Evolutionary conservation across 2,888 invertebrate genomes (phyloP).

Genomic region (Prenolepis imparis): DNA sequence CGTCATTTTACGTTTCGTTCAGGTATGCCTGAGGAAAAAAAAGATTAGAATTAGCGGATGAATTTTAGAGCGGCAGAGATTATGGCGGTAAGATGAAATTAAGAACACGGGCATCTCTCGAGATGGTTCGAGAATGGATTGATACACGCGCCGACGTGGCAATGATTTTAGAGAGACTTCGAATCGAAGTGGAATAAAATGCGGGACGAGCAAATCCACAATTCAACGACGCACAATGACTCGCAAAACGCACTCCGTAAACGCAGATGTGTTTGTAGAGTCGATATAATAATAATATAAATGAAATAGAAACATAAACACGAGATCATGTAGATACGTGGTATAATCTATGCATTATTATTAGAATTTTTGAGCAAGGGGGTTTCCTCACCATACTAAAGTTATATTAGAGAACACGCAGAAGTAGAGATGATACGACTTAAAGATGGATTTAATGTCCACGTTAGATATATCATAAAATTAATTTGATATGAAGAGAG

Average conservation of each 20-base stretch:
- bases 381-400: slow-evolving; percentile 6
- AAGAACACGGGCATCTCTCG: slow-evolving; percentile 56
- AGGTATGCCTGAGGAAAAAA: background rate
- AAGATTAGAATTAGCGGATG: slow-evolving; percentile 9
- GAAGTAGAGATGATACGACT: slow-evolving; percentile 17
- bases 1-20: slow-evolving; percentile 28
- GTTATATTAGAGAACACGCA: slow-evolving; percentile 12
- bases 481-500: background rate
- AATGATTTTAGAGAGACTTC: slow-evolving; percentile 26
- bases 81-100: slow-evolving; percentile 26
- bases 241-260: slow-evolving; percentile 84
- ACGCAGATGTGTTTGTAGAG: slow-evolving; percentile 84
- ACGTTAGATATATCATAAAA: slow-evolving; percentile 26
- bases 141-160: slow-evolving; percentile 46
- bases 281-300: slow-evolving; percentile 70
- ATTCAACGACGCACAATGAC: slow-evolving; percentile 85
- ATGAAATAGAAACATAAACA: slow-evolving; percentile 71
- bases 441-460: background rate
- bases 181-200: slow-evolving; percentile 35
- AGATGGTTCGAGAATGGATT: slow-evolving; percentile 79
- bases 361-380: slow-evolving; percentile 62
- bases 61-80: slow-evolving; percentile 16
- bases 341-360: slow-evolving; percentile 64
- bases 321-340: slow-evolving; percentile 51
- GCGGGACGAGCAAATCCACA: slow-evolving; percentile 67